Percentiles rank a stretch among this genome's conserved stretches.
Evolutionary conservation across 2,113 vertebrate genomes (phyloP).

Genomic region (Malurus alboscapulatus): DNA sequence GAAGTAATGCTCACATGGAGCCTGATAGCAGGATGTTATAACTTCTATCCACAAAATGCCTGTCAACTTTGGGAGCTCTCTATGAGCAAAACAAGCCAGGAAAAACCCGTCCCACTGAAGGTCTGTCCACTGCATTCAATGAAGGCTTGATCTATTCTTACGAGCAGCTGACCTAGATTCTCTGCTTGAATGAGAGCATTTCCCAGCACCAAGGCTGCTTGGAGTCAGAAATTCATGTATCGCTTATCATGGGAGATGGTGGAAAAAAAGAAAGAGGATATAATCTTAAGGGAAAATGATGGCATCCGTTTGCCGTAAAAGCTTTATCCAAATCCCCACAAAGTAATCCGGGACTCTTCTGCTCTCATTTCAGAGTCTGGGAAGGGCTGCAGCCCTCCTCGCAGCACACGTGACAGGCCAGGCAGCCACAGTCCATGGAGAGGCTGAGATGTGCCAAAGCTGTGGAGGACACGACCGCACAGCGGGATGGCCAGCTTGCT

Average conservation of each 20-base stretch:
- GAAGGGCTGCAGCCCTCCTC: background rate
- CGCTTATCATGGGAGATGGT: background rate
- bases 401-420: background rate
- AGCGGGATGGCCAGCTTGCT: background rate
- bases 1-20: background rate
- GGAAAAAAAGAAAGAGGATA: background rate
- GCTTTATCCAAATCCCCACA: background rate
- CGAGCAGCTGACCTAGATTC: conserved; percentile 71
- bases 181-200: conserved; percentile 39
- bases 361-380: background rate
- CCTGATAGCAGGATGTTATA: background rate
- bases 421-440: background rate
- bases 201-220: conserved; percentile 11
- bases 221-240: conserved; percentile 30
- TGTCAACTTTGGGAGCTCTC: background rate
- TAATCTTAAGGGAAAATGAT: background rate
- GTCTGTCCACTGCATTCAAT: background rate
- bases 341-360: background rate
- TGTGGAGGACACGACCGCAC: fast-evolving
- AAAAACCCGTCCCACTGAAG: background rate
- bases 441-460: background rate
- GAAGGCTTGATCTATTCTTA: conserved; percentile 30
- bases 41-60: background rate
- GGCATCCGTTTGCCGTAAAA: background rate
- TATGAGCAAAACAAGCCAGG: background rate